Evolutionary conservation across 2,797 vertebrate species (phyloP), one percentile per base, ranked within the genome.

Genomic region (Pipistrellus pipistrellus): DNA sequence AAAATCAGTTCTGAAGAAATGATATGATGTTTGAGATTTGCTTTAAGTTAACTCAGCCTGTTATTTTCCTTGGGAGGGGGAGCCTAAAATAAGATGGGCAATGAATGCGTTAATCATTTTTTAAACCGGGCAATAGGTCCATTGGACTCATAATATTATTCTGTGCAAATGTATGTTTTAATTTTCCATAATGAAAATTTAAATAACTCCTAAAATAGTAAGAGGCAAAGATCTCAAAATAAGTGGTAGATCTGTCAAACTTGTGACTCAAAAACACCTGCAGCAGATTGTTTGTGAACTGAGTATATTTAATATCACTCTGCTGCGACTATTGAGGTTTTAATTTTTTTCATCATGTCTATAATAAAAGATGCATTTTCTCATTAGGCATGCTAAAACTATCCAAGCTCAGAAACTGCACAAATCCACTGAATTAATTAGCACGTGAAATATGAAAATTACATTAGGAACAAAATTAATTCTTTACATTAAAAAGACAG

Each of bases 341-440:
- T n/a, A 80, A 17, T 8, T 76, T 88, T 87, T 69, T 46, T 41
- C 44, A 23, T 75, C 41, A 81, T 20, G 25, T 75, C 81, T 46
- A 5, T 53, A 81, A 85, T 91, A 64, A 85, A 68, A 75, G 59
- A 85, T 20, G 51, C 53, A 48, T 76, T 96, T 96, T 92, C 69
- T 85, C 85, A 76, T 89, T 76, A 94, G 85, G 88, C 25, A 76
- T 32, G 21, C 53, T 71, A 69, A 81, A 77, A 69, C 48, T 21
- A 38, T 21, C 72, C 88, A 81, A 88, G 68, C 38, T 71, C 62
- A 82, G 85, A 94, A 71, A 89, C 15, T 71, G 73, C 81, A 76
- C 85, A 91, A 80, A 92, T n/a, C 38, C 78, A 85, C 0, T 88
- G 92, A 91, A 89, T 89, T 87, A 91, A 87, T 83, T 88, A 72